These are phyloP conservation scores for Anastrepha obliqua DNA, from an alignment of 1,140 invertebrate species.

Conservation along the genomic window DNA sequence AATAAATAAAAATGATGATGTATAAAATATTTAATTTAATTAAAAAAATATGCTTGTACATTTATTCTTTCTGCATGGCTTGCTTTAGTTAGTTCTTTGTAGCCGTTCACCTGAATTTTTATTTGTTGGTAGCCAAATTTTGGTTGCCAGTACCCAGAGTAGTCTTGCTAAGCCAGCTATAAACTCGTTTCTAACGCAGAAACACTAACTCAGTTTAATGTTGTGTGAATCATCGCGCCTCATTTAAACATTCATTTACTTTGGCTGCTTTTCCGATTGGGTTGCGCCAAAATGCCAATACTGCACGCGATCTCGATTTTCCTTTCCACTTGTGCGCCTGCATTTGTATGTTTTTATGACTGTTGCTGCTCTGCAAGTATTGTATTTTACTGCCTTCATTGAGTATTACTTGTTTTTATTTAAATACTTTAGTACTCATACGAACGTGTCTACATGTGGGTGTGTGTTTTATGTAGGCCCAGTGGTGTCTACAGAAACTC, in stretches of 20 bases:
- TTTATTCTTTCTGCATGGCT: too few species aligned
- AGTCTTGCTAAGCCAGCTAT: too few species aligned
- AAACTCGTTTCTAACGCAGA: too few species aligned
- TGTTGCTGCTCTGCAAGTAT: neutral
- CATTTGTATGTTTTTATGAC: constrained; percentile 56
- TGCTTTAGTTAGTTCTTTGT: too few species aligned
- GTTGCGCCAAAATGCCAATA: constrained; percentile 50
- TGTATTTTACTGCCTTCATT: neutral
- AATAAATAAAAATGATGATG: too few species aligned
- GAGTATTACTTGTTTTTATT: neutral
- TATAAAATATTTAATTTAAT: too few species aligned
- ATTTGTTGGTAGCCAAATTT: too few species aligned
- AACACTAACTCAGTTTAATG: too few species aligned
- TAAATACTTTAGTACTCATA: neutral
- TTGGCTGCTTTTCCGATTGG: constrained; percentile 50
- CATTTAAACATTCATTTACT: neutral
- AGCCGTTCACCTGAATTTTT: too few species aligned
- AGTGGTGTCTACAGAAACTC: too few species aligned
- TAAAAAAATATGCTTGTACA: too few species aligned
- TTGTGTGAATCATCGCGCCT: neutral
- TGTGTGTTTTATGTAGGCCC: neutral
- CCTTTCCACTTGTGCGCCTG: constrained; percentile 59
- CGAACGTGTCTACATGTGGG: neutral
- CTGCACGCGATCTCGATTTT: constrained; percentile 56
- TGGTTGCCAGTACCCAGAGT: too few species aligned